Base-by-base conservation (phyloP, 2,113 vertebrate genomes). In the Microcebus murinus region DNA sequence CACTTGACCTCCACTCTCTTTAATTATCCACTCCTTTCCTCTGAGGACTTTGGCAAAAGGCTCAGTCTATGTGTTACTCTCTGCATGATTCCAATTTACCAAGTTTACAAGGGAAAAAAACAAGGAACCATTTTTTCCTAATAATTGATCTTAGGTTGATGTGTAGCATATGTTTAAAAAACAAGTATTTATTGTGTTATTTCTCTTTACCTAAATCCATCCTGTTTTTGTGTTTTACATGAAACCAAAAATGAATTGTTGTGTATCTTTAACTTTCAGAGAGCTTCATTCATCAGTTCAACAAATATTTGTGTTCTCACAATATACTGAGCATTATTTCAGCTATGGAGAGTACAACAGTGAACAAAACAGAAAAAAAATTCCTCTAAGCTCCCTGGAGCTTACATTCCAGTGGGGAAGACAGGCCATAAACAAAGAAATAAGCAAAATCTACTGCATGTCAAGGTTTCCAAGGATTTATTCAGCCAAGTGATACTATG, bases 391-490 rank as follows among this genome's bases (percentile, higher is more conserved):
- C 45, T 95, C 82, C 67, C 29, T 52, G 23, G 68, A 87, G 68
- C 63, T 96, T 87, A 79, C 63, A 27, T 87, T 71, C 55, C 71
- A 68, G 18, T 59, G 27, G 34, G 74, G 29, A 39, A 17, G 14
- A 18, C 34, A 36, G 95, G 25, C 63, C 85, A 12, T 39, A 84
- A 70, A 73, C n/a, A 92, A 93, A 81, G 57, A 83, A 42, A 87
- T 50, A 85, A 91, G 76, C 90, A 87, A 83, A 67, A 87, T 29
- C 63, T 89, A 18, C 48, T 80, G 0, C 71, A 76, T 71, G 59
- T 87, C 90, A 77, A 57, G 39, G 42, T 84, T 90, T 84, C 87
- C 11, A 74, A 87, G 82, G 90, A 87, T 84, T 95, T 90, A 71
- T 76, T 90, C 50, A 84, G 63, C 45, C 57, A 68, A 92, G 61